Base-by-base conservation (phyloP, 2,113 vertebrate genomes). In the Melierax canorus region DNA sequence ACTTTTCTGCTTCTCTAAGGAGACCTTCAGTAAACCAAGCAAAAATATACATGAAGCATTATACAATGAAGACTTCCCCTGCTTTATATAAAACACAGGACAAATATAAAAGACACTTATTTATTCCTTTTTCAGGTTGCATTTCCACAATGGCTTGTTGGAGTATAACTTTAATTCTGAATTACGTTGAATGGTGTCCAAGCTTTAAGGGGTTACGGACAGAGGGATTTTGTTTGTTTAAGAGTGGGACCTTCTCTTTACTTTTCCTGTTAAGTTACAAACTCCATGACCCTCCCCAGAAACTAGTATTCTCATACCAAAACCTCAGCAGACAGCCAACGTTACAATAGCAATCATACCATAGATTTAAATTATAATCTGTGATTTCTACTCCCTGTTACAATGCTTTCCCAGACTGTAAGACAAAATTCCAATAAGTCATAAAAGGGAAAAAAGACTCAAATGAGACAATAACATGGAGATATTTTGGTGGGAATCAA, bases 201-300 rank as follows among this genome's bases (percentile, higher is more conserved):
- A 38, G 81, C 26, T 76, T 68, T 62, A 66, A 53, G n/a, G 14
- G 27, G 5, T 68, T 75, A 4, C 3, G 16, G 46, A 43, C 20
- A 62, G 39, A 71, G 38, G 32, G 59, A 84, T 81, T 94, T 43
- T 72, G 55, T 14, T 88, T 73, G 69, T 72, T 77, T 81, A 94
- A 77, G 78, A 64, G 38, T 17, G 5, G 34, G 68, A 78, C 53
- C 27, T 95, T 83, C 34, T 78, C 43, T 84, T 95, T 87, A 74
- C 78, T 97, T 93, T 88, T 80, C 59, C 64, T 88, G 27, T 56
- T 93, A 78, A 55, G 30, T 78, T 82, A 87, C 24, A 90, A 93
- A 90, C 32, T 81, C 72, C 15, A 71, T 67, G 75, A 30, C 32
- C 6, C 36, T 29, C 32, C 39, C 20, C 32, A 55, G 36, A 16